These are phyloP conservation scores for Ochotona curzoniae DNA, from an alignment of 2,113 vertebrate genomes.

Conservation along the genomic window DNA sequence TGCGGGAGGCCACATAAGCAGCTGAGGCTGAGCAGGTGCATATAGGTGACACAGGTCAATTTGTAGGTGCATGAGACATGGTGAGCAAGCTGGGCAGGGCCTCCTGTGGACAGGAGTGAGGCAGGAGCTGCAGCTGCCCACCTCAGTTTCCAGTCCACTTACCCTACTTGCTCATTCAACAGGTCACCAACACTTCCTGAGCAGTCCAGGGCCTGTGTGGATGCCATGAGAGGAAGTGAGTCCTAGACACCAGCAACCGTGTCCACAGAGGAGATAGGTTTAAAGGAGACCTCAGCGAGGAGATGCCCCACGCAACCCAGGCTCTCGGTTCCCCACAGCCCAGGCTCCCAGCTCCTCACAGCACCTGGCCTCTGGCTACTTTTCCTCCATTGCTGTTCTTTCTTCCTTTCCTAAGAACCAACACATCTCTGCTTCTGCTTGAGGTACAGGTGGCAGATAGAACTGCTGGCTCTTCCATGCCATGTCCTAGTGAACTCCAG, in stretches of 20 bases:
- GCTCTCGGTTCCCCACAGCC: neutral
- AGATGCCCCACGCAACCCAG: neutral
- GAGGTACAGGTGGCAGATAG: too few relatives aligned
- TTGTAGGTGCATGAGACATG: neutral
- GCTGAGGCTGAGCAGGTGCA: neutral
- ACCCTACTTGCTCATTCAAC: neutral
- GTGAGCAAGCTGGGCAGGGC: neutral
- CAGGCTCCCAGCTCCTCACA: too few relatives aligned
- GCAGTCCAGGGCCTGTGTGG: neutral
- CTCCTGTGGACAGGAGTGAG: fast-evolving
- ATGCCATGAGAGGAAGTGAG: neutral
- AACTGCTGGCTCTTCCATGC: too few relatives aligned
- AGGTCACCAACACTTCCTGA: neutral
- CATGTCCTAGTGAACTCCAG: too few relatives aligned
- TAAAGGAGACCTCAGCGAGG: neutral
- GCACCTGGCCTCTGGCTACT: neutral
- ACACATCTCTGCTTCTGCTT: too few relatives aligned
- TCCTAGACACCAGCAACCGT: neutral
- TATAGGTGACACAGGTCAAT: neutral
- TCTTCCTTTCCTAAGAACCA: too few relatives aligned
- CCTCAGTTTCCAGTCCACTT: neutral
- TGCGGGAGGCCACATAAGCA: neutral
- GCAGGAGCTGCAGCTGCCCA: neutral
- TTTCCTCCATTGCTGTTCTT: too few relatives aligned
- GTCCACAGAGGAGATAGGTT: neutral